Base-by-base conservation (phyloP, 2,888 invertebrate species). In the Monopis laevigella region DNA sequence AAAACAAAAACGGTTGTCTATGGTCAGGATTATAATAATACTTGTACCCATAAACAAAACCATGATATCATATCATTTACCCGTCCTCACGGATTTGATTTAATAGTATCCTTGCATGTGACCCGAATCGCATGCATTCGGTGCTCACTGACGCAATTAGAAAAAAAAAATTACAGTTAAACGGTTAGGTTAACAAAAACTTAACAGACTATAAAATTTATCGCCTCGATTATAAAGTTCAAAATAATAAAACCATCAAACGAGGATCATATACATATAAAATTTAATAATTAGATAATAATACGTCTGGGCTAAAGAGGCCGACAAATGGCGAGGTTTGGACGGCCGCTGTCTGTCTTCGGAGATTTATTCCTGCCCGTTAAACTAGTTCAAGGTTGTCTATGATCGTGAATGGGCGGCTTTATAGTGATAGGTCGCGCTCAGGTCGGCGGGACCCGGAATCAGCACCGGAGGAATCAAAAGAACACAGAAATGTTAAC, bases 301-400 rank as follows among this genome's bases (percentile, higher is more conserved):
- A 77, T 62, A 74, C 59, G 72, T 73, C 72, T 73, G 65, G 52
- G 57, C 57, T 65, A 68, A n/a, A 66, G 60, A 65, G 67, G 59
- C 63, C 63, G 56, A 57, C 58, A 67, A 69, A 54, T 56, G 52
- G 53, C 48, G 56, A 47, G 57, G 54, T 70, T 71, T 72, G 57
- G 74, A n/a, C n/a, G n/a, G 66, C 65, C 69, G 69, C 65, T 59
- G 69, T 63, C 63, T 62, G 59, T 55, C 57, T 57, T 53, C 52
- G 26, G 53, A 56, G 63, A 70, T 63, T 63, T 52, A 62, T 59
- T 68, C 68, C 70, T 65, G 66, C 63, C 58, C 56, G 62, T 62
- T 65, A 57, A 77, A 74, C 73, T 80, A 77, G 77, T 70, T 72
- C 78, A 80, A 80, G 78, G 78, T 62, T 66, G 52, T 53, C 47